These are phyloP conservation scores for Xenopus borealis DNA, from an alignment of 2,113 vertebrate genomes.

Conservation along the genomic window DNA sequence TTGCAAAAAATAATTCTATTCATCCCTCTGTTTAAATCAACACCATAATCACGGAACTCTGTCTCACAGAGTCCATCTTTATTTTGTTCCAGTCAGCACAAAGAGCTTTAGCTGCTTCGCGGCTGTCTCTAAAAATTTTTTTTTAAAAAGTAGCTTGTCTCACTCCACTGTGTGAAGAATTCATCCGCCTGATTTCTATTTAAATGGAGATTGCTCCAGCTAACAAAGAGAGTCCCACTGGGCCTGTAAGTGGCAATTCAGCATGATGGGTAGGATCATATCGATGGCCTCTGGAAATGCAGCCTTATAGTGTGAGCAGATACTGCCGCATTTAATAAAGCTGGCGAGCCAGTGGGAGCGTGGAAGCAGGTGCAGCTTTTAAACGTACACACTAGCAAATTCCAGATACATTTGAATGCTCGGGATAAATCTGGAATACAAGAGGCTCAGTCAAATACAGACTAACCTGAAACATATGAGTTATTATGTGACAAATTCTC, in stretches of 20 bases:
- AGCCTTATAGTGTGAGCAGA: slow-evolving; percentile 37
- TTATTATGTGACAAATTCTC: too few relatives aligned
- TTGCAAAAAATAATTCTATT: too few relatives aligned
- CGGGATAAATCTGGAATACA: background rate
- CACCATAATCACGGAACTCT: too few relatives aligned
- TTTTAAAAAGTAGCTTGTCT: slow-evolving; percentile 34
- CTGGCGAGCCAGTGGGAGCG: slow-evolving; percentile 22
- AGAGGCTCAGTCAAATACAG: background rate
- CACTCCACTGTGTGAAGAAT: slow-evolving; percentile 34
- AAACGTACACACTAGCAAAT: slow-evolving; percentile 9
- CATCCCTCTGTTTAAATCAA: too few relatives aligned
- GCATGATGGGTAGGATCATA: slow-evolving; percentile 43
- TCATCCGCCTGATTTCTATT: slow-evolving; percentile 49
- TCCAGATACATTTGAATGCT: too few relatives aligned
- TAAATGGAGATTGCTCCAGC: slow-evolving; percentile 49
- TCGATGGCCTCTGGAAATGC: slow-evolving; percentile 44
- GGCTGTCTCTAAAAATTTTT: background rate
- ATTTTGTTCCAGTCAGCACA: too few relatives aligned
- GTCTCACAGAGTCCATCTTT: too few relatives aligned
- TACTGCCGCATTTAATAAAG: slow-evolving; percentile 43
- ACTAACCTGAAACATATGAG: too few relatives aligned
- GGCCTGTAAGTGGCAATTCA: slow-evolving; percentile 50
- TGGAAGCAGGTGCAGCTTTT: slow-evolving; percentile 19
- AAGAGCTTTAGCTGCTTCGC: too few relatives aligned
- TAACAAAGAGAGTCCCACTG: slow-evolving; percentile 48